These are phyloP conservation scores for Nephila pilipes DNA, from an alignment of 1,140 invertebrate species.

Conservation along the genomic window DNA sequence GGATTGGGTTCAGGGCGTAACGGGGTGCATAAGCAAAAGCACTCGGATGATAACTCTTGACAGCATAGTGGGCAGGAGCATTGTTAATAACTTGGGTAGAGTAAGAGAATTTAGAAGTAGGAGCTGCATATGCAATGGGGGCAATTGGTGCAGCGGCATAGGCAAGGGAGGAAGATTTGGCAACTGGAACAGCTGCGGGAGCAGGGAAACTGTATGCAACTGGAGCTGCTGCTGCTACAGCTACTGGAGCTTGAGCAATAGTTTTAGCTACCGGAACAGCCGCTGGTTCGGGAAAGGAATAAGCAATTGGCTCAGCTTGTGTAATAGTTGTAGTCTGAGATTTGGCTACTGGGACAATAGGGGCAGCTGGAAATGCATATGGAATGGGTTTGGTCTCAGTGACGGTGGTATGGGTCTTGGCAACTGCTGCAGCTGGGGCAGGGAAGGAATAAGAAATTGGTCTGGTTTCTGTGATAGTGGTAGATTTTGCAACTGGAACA, in stretches of 20 bases:
- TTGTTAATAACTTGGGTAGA: constrained; percentile 52
- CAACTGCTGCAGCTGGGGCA: constrained; percentile 41
- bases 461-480: constrained; percentile 67
- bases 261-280: constrained; percentile 40
- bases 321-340: constrained; percentile 17
- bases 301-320: constrained; percentile 34
- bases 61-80: background rate
- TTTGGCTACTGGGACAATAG: constrained; percentile 48
- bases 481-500: constrained; percentile 45
- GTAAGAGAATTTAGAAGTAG: constrained; percentile 50
- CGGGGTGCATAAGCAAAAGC: constrained; percentile 49
- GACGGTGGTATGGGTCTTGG: background rate
- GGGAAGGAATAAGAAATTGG: constrained; percentile 56
- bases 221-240: constrained; percentile 43
- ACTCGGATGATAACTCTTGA: background rate
- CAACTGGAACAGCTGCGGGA: constrained; percentile 63
- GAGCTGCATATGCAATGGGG: constrained; percentile 58
- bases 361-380: constrained; percentile 49
- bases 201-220: constrained; percentile 67
- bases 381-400: constrained; percentile 17
- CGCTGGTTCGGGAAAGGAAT: constrained; percentile 20
- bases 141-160: constrained; percentile 48
- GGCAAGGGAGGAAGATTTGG: constrained; percentile 6
- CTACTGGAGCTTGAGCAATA: background rate
- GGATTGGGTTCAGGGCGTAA: constrained; percentile 37